Evolutionary conservation across 2,797 vertebrate species (phyloP), one percentile per base, ranked within the genome.

Genomic region (Xenentodon cancila): DNA sequence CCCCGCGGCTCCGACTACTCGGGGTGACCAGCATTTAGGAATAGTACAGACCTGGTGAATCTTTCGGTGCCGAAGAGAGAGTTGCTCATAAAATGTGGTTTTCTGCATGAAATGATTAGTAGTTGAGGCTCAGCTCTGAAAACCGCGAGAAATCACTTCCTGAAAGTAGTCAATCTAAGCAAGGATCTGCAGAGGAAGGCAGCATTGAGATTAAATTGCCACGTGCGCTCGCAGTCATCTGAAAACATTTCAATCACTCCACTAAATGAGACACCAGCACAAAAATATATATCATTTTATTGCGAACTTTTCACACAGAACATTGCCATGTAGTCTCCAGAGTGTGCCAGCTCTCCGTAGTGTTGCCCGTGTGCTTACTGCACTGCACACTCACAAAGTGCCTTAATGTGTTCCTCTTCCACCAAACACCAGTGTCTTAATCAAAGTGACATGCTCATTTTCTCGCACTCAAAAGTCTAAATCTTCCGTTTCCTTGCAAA

Each of bases 131-230:
- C 30, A 46, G 63, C 56, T 78, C 50, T 68, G 25, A 58, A 87
- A 86, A 84, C 84, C 79, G 32, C 80, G 67, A 87, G 64, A 90
- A 90, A 88, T 86, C 85, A 89, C 84, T 90, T 90, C 89, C 89
- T 90, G 89, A 80, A 75, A 71, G 46, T 49, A 56, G 40, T 45
- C 71, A 82, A 84, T 81, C 82, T 83, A 40, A 77, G 54, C 30
- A 12, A 60, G 43, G 64, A 66, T 84, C 79, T 81, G 71, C 42
- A 81, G 74, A 71, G 77, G 81, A 84, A 82, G 77, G 64, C 47
- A 63, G 66, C 11, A 9, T 4, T 32, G 21, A 71, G 30, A 61
- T 60, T 42, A 46, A 63, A 45, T 55, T 64, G 56, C 57, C 43
- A 54, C 57, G 53, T 43, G 54, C 22, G 60, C 53, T 52, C 37